These are phyloP conservation scores for Athene cunicularia DNA, from an alignment of 2,113 vertebrate species.

Conservation along the genomic window DNA sequence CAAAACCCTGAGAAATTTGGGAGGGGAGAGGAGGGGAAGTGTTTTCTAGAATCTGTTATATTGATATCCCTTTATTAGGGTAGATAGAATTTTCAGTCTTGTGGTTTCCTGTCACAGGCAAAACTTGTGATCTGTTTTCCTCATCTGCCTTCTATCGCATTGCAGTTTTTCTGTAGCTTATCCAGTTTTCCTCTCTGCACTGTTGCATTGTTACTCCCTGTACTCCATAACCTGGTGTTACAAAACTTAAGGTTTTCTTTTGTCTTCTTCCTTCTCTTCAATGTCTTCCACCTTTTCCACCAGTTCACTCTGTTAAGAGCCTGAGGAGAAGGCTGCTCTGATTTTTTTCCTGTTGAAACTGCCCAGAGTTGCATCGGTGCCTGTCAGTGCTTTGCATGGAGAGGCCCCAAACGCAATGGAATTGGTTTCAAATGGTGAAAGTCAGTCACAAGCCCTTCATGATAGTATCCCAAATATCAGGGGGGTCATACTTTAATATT, in stretches of 20 bases:
- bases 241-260: background rate
- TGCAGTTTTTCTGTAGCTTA: background rate
- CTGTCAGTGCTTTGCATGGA: background rate
- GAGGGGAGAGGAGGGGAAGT: background rate
- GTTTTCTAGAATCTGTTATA: background rate
- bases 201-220: background rate
- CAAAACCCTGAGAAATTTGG: background rate
- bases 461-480: background rate
- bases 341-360: background rate
- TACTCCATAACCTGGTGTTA: background rate
- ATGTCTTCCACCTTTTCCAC: background rate
- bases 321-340: background rate
- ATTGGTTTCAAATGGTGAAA: background rate
- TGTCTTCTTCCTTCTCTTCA: background rate
- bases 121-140: background rate
- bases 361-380: accelerated
- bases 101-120: background rate
- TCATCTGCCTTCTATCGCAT: background rate
- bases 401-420: background rate
- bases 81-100: background rate
- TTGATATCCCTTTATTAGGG: background rate
- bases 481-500: background rate
- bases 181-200: background rate
- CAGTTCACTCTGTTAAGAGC: background rate
- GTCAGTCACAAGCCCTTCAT: background rate